A percentile compares a stretch with the other conserved stretches of the same genome.
phyloP scores from a whole-genome alignment of 2,113 vertebrate genomes.

The Odocoileus virginianus region DNA sequence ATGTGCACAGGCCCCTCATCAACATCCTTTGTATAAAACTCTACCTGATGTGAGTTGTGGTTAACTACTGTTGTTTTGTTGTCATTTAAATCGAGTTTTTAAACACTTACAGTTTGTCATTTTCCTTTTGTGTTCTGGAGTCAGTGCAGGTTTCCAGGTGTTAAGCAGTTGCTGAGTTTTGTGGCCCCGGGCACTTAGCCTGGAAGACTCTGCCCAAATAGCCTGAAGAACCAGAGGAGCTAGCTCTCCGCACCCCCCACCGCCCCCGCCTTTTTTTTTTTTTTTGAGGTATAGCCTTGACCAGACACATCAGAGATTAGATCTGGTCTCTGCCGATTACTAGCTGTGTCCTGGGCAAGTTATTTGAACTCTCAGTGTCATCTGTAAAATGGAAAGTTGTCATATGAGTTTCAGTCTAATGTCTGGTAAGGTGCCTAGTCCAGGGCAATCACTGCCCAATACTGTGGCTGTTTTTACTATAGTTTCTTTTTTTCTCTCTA shows the following conservation, averaged over 20 bases:
- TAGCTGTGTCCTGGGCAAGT: neutral
- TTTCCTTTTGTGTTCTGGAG: neutral
- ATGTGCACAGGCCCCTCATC: neutral
- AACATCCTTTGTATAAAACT: neutral
- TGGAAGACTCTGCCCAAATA: neutral
- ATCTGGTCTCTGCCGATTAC: neutral
- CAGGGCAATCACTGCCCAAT: neutral
- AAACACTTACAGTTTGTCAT: neutral
- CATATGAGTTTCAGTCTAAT: neutral
- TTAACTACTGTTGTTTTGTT: neutral
- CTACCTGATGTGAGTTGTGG: neutral
- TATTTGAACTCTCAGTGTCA: neutral
- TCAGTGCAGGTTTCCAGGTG: neutral
- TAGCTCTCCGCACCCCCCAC: accelerated
- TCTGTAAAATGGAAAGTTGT: neutral
- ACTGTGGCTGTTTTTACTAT: neutral
- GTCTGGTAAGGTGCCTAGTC: neutral
- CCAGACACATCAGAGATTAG: neutral
- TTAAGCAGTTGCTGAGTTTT: neutral
- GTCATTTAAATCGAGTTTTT: neutral
- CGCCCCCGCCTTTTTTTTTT: neutral
- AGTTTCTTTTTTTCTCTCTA: neutral
- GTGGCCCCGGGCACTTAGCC: neutral
- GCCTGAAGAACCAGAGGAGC: neutral
- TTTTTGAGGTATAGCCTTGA: neutral